Evolutionary conservation across 2,797 vertebrate genomes (phyloP).

Genomic region (Trachops cirrhosus): DNA sequence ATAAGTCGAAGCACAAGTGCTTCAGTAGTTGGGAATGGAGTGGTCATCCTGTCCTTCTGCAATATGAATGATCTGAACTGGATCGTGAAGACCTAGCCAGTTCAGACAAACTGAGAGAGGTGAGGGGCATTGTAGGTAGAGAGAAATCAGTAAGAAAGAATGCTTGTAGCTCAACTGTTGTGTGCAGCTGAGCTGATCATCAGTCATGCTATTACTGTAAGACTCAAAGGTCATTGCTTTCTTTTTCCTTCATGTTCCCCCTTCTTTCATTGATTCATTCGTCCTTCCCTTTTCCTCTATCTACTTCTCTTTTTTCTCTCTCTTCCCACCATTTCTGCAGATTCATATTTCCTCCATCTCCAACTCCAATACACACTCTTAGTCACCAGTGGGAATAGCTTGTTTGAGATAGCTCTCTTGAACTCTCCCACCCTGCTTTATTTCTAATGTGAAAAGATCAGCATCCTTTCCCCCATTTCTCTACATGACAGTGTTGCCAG

Average conservation of each 20-base stretch:
- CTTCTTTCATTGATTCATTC: neutral
- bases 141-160: neutral
- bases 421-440: neutral
- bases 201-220: neutral
- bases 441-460: neutral
- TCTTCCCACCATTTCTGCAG: neutral
- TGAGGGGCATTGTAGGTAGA: neutral
- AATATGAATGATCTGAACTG: neutral
- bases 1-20: neutral
- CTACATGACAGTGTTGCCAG: neutral
- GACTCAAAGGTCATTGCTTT: neutral
- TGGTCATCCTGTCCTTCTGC: neutral
- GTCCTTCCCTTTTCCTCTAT: neutral
- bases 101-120: neutral
- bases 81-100: neutral
- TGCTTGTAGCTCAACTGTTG: neutral
- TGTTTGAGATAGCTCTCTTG: neutral
- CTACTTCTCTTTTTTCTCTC: neutral
- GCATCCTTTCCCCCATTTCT: fast-evolving
- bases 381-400: neutral
- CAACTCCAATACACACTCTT: neutral
- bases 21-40: neutral
- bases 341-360: neutral
- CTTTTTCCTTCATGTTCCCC: neutral
- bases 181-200: neutral